A percentile compares a stretch with the other conserved stretches of the same genome.
Evolutionary conservation across 2,888 invertebrate species (phyloP).

Genomic region (Dryomyza anilis): DNA sequence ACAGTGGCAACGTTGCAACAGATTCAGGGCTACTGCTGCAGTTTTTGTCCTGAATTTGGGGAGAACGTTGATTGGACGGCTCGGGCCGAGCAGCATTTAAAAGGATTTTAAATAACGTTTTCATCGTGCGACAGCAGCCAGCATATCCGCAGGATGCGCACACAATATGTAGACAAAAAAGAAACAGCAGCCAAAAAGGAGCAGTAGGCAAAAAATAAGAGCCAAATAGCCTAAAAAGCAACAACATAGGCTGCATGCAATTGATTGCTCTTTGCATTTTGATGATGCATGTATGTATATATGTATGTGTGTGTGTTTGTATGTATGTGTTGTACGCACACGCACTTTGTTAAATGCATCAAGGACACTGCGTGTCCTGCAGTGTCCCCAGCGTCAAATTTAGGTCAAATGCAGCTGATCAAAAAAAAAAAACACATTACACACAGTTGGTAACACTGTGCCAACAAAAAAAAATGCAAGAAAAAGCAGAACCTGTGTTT

Average conservation of each 20-base stretch:
- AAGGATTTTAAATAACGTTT: neutral
- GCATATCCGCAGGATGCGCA: neutral
- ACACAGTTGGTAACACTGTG: neutral
- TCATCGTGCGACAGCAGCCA: neutral
- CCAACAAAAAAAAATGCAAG: neutral
- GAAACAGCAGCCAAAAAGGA: too few relatives aligned
- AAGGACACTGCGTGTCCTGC: neutral
- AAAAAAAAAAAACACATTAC: neutral
- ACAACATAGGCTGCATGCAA: neutral
- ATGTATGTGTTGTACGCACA: neutral
- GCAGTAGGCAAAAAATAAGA: too few relatives aligned
- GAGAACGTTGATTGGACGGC: too few relatives aligned
- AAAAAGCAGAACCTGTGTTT: too few relatives aligned
- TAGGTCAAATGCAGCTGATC: constrained; percentile 3
- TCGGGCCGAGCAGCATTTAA: neutral
- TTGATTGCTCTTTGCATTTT: neutral
- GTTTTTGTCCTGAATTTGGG: too few relatives aligned
- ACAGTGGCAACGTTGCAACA: too few relatives aligned
- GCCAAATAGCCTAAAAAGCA: neutral
- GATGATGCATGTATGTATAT: neutral
- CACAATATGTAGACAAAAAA: too few relatives aligned
- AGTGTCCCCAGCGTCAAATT: neutral
- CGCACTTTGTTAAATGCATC: neutral
- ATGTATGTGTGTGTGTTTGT: neutral
- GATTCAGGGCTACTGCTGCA: too few relatives aligned